Base-by-base conservation (phyloP, 2,113 vertebrate species). In the Hippocampus barbouri region DNA sequence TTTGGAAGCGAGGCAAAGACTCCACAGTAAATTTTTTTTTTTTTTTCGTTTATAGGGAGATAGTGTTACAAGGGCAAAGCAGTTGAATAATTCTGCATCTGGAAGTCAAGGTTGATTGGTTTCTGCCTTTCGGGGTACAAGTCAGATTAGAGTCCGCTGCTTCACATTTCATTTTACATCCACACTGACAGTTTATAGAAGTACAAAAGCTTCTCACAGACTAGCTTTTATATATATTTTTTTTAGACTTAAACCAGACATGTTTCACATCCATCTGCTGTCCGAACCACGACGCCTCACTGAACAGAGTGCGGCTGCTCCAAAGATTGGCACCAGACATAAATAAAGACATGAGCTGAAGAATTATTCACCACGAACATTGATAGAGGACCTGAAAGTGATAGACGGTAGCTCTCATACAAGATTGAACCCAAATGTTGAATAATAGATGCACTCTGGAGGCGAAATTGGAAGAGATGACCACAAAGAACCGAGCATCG, bases 381-480 rank as follows among this genome's bases (percentile, higher is more conserved):
- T 66, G 64, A 66, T 66, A 20, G 70, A 23, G 18, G 67, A 54
- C 12, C 14, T 15, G 4, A 41, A 57, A 51, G 59, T 69, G 56
- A 76, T 63, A 25, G 64, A 41, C 16, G 51, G 63, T 68, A 8
- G 53, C 18, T 70, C 57, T 62, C 41, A 72, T 69, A 60, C 47
- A 54, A 1, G 68, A 75, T 71, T 80, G 71, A 84, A 72, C 25
- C 53, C 72, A 53, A 68, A 21, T 66, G 57, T n/a, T 79, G 74
- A 79, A 80, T 81, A 84, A 79, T 65, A 74, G 38, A 81, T 73
- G 69, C 45, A 53, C 9, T 59, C 66, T 73, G 59, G 47, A 53
- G 73, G 69, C 64, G 41, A 65, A 68, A 72, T 79, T 14, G 56
- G 68, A 66, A 47, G 68, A 66, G 53, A 67, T 66, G 62, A 81